Evolutionary conservation across 1,140 invertebrate species (phyloP), one percentile per base, ranked within the genome.

Genomic region (Drosophila trapezifrons): DNA sequence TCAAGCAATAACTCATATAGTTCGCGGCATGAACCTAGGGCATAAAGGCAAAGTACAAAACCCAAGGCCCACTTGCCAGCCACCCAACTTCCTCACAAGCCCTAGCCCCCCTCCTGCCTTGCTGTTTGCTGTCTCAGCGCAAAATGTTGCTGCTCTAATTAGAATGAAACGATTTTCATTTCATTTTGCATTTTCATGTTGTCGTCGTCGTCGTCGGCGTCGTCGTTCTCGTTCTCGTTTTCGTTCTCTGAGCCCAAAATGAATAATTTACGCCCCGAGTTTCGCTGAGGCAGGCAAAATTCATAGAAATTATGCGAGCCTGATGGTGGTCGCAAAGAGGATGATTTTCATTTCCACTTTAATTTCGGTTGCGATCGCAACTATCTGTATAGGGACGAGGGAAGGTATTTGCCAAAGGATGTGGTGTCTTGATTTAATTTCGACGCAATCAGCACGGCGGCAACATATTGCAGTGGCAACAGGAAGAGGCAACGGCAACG

Each of bases 81-180:
- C 51, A 54, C 51, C 51, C 51, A 54, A 54, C 51, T n/a, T 37
- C 51, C 51, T 54, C 51, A 2, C 49, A 15, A 66, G 59, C 40
- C 47, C 32, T 25, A 12, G 15, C 8, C 10, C 12, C 9, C 27
- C 12, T n/a, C 18, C n/a, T 43, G 17, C 22, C 22, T 2, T 55
- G 42, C 32, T 86, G 82, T 87, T 87, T 86, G 82, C 82, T 86
- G 82, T 72, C 82, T 86, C 82, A 86, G 82, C 82, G 83, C 56
- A 78, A 87, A 85, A 85, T 87, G 82, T 71, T 86, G 82, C 82
- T 86, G 83, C 78, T 86, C 82, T 85, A 86, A 85, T 85, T 86
- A 85, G 83, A 85, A 85, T 87, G 82, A 86, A 85, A 86, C 83
- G 79, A 85, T 85, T 85, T 85, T 85, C 83, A 85, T 85, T 85